Evolutionary conservation across 2,113 vertebrate species (phyloP).

Genomic region (Lepidiolamprologus cunningtoni): DNA sequence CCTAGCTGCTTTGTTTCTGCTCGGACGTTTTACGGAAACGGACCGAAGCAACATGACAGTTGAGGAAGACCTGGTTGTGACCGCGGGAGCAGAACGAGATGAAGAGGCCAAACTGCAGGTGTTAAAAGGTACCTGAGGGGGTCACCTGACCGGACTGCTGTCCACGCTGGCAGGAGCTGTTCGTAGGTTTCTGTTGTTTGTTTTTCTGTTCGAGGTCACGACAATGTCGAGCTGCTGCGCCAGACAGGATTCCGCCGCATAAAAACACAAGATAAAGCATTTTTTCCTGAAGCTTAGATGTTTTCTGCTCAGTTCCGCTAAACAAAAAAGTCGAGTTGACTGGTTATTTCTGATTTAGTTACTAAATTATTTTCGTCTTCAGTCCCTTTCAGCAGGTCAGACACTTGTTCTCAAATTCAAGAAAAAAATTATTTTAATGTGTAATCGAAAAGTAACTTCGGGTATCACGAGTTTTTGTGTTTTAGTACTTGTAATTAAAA

Average conservation of each 20-base stretch:
- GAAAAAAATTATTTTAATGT: not conserved
- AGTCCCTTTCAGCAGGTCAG: not conserved
- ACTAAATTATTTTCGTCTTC: not conserved
- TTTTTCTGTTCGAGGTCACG: not conserved
- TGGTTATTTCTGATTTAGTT: not conserved
- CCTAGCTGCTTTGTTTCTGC: not conserved
- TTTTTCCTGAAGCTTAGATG: not conserved
- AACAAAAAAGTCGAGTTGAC: not conserved
- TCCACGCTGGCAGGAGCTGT: not conserved
- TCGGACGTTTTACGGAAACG: not conserved
- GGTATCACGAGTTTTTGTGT: not conserved
- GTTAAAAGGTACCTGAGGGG: conserved; percentile 37
- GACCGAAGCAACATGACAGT: conserved; percentile 42
- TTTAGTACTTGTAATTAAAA: not conserved
- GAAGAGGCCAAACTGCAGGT: conserved; percentile 12
- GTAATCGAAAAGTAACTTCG: not conserved
- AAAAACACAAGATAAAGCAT: not conserved
- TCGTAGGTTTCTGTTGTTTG: not conserved
- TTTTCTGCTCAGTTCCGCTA: not conserved
- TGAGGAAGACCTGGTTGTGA: not conserved
- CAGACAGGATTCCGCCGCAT: not conserved
- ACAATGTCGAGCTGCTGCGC: not conserved
- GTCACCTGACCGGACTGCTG: not conserved
- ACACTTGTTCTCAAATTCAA: not conserved
- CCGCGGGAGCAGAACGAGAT: not conserved